A percentile compares a stretch with the other conserved stretches of the same genome.
These are phyloP conservation scores for Rhodeus uyekii DNA, from an alignment of 2,797 vertebrate genomes.

Conservation along the genomic window DNA sequence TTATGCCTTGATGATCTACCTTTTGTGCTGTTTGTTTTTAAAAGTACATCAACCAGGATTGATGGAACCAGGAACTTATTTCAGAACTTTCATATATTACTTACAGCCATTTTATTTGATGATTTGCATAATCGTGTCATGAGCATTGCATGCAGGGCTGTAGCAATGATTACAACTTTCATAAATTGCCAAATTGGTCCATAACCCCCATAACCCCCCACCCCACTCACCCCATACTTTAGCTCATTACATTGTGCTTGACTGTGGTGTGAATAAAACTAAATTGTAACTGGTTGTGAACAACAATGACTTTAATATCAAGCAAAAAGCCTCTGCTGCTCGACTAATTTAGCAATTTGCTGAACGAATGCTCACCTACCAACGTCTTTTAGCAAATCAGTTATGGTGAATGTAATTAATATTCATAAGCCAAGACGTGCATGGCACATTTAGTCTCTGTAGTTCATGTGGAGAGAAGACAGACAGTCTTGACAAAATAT, in stretches of 20 bases:
- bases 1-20: not conserved
- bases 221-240: not conserved
- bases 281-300: not conserved
- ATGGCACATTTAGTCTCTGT: not conserved
- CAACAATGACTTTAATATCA: constrained; percentile 1
- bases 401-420: not conserved
- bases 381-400: constrained; percentile 14
- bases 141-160: not conserved
- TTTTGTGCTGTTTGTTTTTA: not conserved
- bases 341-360: constrained; percentile 1
- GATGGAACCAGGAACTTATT: not conserved
- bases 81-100: not conserved
- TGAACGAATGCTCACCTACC: not conserved
- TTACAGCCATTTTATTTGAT: not conserved
- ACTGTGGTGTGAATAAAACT: not conserved
- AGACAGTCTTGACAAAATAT: not conserved
- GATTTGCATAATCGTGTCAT: not conserved
- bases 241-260: not conserved
- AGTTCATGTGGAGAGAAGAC: not conserved
- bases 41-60: not conserved
- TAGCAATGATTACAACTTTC: constrained; percentile 1
- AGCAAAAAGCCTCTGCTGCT: not conserved
- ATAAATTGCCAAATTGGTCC: constrained; percentile 2
- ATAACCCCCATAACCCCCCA: too few species aligned
- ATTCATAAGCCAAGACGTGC: not conserved